Evolutionary conservation across 2,888 invertebrate genomes (phyloP).

Genomic region (Glyphotaelius pellucidus): DNA sequence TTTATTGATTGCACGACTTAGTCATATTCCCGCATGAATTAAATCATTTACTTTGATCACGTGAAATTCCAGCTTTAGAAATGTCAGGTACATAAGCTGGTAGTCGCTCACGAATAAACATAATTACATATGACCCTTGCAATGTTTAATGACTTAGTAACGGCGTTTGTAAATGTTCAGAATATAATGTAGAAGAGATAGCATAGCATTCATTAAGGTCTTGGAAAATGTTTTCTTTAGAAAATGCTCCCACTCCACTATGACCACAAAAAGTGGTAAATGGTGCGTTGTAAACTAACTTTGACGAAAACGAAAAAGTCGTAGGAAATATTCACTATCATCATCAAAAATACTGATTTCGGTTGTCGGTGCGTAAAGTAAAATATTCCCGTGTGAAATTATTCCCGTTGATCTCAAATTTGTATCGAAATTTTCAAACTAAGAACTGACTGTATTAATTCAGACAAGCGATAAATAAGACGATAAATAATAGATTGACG

Average conservation of each 20-base stretch:
- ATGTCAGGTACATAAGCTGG: not conserved
- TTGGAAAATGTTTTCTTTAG: not conserved
- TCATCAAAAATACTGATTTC: too few species aligned
- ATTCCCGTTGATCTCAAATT: too few species aligned
- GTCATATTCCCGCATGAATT: slow-evolving; percentile 4
- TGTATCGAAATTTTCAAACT: too few species aligned
- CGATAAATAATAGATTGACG: too few species aligned
- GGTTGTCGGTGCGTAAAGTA: too few species aligned
- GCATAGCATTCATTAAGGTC: not conserved
- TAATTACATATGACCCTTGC: not conserved
- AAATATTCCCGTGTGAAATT: too few species aligned
- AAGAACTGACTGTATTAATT: too few species aligned
- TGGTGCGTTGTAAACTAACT: too few species aligned
- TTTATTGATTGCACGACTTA: slow-evolving; percentile 9
- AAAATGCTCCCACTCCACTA: not conserved
- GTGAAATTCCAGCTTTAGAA: not conserved
- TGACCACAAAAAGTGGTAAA: too few species aligned
- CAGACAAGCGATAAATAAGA: too few species aligned
- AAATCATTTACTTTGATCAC: slow-evolving; percentile 11
- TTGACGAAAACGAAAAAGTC: too few species aligned
- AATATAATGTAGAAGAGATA: not conserved
- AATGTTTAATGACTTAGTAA: not conserved
- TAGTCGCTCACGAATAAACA: not conserved
- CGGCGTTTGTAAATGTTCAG: not conserved
- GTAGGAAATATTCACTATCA: too few species aligned